Conservation (phyloP, 2,113 vertebrate species). For the Phoenicopterus ruber region DNA sequence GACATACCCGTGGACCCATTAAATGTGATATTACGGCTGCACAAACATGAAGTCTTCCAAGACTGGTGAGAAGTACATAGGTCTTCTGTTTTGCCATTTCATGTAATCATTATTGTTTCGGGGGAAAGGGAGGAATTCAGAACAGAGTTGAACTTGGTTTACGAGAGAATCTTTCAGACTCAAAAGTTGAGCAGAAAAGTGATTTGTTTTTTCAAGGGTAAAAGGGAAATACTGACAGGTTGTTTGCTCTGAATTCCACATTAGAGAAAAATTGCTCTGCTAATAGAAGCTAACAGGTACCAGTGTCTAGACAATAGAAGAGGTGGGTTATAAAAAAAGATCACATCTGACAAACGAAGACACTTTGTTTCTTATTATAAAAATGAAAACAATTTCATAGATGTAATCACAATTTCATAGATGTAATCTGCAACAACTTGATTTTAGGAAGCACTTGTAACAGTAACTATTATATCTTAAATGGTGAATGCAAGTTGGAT, state of each 20-base stretch:
- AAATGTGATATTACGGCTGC: not conserved
- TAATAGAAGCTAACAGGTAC: not conserved
- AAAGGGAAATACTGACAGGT: not conserved
- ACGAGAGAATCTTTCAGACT: not conserved
- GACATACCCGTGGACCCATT: not conserved
- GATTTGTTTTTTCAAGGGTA: not conserved
- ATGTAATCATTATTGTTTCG: not conserved
- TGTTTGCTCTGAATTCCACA: not conserved
- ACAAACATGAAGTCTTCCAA: not conserved
- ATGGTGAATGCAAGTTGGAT: not conserved
- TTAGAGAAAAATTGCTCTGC: not conserved
- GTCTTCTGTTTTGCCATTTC: not conserved
- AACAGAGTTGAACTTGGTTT: not conserved
- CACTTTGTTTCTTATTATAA: not conserved
- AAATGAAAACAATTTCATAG: not conserved
- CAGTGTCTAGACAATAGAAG: not conserved
- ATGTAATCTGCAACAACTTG: not conserved
- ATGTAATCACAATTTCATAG: not conserved
- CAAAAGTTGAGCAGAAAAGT: not conserved
- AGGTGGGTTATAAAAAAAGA: not conserved
- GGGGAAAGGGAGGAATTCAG: not conserved
- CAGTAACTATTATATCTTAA: not conserved
- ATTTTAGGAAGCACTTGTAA: not conserved
- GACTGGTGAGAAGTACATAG: not conserved
- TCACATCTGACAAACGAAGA: not conserved